Conservation (phyloP, 2,888 invertebrate species). For the Galeopsomyia nigrocyanea region DNA sequence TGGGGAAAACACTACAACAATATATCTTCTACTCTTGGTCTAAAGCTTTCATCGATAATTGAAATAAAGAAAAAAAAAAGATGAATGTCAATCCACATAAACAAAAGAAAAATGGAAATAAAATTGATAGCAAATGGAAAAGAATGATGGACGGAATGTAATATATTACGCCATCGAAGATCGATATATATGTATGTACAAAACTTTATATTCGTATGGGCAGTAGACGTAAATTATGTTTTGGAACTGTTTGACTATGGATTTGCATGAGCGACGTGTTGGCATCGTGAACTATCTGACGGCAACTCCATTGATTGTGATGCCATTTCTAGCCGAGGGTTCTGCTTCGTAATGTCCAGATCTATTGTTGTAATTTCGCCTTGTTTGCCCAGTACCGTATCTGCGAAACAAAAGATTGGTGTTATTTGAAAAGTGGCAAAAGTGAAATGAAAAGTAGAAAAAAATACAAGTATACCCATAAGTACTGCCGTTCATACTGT, state of each 20-base stretch:
- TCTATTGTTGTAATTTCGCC: conserved; percentile 62
- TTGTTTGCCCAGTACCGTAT: conserved; percentile 58
- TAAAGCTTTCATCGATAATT: conserved; percentile 40
- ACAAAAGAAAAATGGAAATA: neutral
- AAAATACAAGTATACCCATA: conserved; percentile 60
- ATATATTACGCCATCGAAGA: conserved; percentile 23
- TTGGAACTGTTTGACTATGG: conserved; percentile 47
- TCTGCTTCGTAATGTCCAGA: conserved; percentile 76
- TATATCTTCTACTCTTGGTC: conserved; percentile 44
- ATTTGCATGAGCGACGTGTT: conserved; percentile 13
- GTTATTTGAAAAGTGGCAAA: neutral
- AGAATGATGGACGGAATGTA: neutral
- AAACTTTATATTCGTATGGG: conserved; percentile 22
- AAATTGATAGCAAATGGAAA: conserved; percentile 19
- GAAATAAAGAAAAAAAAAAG: neutral
- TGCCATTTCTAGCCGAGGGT: conserved; percentile 76
- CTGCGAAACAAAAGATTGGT: conserved; percentile 49
- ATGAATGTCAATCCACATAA: neutral
- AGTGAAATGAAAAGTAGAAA: neutral
- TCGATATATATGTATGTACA: conserved; percentile 39
- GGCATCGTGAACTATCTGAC: conserved; percentile 75
- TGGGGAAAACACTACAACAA: conserved; percentile 13
- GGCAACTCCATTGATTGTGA: conserved; percentile 91
- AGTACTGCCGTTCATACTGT: conserved; percentile 62
- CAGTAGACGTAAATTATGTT: conserved; percentile 39